Evolutionary conservation across 1,140 invertebrate genomes (phyloP), one percentile per base, ranked within the genome.

Genomic region (Drosophila varians): DNA sequence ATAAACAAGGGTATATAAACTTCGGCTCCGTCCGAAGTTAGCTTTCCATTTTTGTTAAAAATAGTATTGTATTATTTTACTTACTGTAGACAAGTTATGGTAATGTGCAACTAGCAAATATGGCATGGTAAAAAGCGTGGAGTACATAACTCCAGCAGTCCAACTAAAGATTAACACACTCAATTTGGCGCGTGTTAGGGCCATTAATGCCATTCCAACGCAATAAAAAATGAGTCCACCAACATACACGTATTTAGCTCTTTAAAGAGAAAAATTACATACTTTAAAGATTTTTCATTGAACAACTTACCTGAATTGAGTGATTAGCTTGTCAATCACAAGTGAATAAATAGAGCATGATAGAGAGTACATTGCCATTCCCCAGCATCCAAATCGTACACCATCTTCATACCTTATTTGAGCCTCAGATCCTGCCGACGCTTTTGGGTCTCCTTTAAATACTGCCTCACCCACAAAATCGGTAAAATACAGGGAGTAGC

Each of bases 401-500:
- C 98, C 98, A 28, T 95, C 94, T 92, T 98, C 96, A 77, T 99
- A 99, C 1, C 94, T 78, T 18, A 93, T 92, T 42, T 95, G 93
- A 45, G 92, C 91, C 12, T 83, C 57, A 1, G 94, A 94, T 8
- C 95, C 95, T 43, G 94, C 93, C 0, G 93, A 92, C 46, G 96
- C 96, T 93, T 94, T 95, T 18, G 97, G 98, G 93, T 98, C 94
- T 0, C 97, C 97, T n/a, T 94, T 93, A 90, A 96, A 99, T n/a
- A 99, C 97, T 23, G 96, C 95, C 92, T 99, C 97, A 0, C 97
- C 98, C 4, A 99, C 98, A 90, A 98, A 99, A 92, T 99, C 98
- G 0, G 98, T 99, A 90, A 99, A 99, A 91, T 99, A 99, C 0
- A 99, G 92, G 0, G 98, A 99, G 88, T 99, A 99, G 90, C 97